These are phyloP conservation scores for Piprites chloris DNA, from an alignment of 2,113 vertebrate species.

Conservation along the genomic window DNA sequence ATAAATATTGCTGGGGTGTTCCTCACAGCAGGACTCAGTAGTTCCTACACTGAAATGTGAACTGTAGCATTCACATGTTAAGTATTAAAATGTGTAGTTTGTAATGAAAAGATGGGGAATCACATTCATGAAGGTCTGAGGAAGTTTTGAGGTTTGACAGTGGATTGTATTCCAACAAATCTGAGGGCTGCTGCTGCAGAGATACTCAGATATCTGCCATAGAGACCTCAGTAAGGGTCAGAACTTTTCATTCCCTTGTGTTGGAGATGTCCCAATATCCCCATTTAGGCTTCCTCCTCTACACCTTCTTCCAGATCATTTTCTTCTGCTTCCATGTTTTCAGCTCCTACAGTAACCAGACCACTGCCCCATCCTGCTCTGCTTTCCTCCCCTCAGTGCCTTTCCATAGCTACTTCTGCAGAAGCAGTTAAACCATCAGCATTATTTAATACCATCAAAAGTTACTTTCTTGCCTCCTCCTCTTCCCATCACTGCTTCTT, in stretches of 20 bases:
- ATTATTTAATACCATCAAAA: not conserved
- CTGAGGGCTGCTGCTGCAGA: not conserved
- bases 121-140: not conserved
- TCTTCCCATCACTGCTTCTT: accelerated
- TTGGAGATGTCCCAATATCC: not conserved
- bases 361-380: not conserved
- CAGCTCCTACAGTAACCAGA: not conserved
- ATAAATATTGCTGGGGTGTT: not conserved
- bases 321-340: not conserved
- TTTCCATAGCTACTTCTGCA: not conserved
- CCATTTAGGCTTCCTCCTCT: not conserved
- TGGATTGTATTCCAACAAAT: not conserved
- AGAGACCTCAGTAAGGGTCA: not conserved
- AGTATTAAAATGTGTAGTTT: not conserved
- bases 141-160: not conserved
- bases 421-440: not conserved
- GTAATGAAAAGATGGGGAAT: not conserved
- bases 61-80: accelerated
- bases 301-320: not conserved
- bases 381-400: not conserved
- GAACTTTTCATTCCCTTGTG: not conserved
- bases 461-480: not conserved
- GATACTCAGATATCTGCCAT: not conserved
- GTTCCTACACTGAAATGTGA: not conserved
- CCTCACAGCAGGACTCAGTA: not conserved